Conservation (phyloP, 2,797 vertebrate genomes). For the Falco rusticolus region DNA sequence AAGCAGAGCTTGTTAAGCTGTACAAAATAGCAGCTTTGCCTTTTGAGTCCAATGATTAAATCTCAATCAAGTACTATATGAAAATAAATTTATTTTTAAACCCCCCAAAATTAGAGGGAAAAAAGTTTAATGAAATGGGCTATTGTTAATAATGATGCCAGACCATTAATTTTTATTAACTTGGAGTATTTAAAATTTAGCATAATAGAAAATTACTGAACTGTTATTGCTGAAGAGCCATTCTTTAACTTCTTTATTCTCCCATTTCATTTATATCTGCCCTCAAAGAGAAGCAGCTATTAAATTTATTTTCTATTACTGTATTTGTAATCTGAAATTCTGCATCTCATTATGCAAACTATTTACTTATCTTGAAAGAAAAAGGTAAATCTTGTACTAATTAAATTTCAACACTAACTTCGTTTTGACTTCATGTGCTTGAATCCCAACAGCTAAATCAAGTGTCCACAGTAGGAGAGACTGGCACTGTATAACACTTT, state of each 20-base stretch:
- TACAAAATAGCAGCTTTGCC: background rate
- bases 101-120: background rate
- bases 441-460: background rate
- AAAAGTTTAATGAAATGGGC: background rate
- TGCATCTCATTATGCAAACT: background rate
- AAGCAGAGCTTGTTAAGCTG: background rate
- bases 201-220: background rate
- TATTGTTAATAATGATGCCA: background rate
- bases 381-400: background rate
- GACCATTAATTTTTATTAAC: background rate
- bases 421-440: background rate
- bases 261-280: background rate
- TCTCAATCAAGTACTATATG: background rate
- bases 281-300: background rate
- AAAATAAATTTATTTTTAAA: background rate
- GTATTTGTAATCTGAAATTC: background rate
- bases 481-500: background rate
- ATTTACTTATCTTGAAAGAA: background rate
- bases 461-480: background rate
- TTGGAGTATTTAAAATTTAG: background rate
- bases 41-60: background rate
- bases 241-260: background rate
- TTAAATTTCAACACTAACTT: background rate
- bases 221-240: background rate
- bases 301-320: slow-evolving; percentile 5